These are phyloP conservation scores for Lepidostoma basale DNA, from an alignment of 1,140 invertebrate species.

Conservation along the genomic window DNA sequence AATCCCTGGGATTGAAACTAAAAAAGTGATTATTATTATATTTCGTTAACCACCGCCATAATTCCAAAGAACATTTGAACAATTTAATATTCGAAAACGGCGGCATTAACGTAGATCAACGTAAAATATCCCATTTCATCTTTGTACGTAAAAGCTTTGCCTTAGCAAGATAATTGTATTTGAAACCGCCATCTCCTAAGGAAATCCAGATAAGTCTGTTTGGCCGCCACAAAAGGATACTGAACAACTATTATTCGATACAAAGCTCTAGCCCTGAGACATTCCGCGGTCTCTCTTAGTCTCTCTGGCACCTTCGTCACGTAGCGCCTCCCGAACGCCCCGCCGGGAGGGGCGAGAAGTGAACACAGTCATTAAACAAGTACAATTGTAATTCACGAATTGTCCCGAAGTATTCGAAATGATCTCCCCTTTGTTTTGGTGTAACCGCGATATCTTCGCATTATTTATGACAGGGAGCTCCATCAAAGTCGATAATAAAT, in stretches of 20 bases:
- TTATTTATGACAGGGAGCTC: conserved; percentile 20
- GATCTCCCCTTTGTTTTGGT: conserved; percentile 25
- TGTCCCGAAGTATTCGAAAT: conserved; percentile 25
- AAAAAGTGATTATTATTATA: too few species aligned
- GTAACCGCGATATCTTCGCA: conserved; percentile 21
- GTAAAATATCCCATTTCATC: neutral
- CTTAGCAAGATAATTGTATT: conserved; percentile 18
- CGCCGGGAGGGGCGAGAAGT: neutral
- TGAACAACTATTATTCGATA: conserved; percentile 27
- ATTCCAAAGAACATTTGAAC: too few species aligned
- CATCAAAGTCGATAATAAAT: conserved; percentile 24
- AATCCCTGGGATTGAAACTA: too few species aligned
- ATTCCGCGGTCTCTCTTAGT: conserved; percentile 4
- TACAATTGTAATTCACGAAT: conserved; percentile 8
- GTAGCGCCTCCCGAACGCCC: neutral
- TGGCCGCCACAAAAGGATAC: conserved; percentile 24
- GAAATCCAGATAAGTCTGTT: conserved; percentile 30
- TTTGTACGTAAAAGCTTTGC: neutral
- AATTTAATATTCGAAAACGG: too few species aligned
- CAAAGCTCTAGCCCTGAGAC: conserved; percentile 5
- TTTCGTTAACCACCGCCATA: too few species aligned
- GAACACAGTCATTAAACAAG: conserved; percentile 15
- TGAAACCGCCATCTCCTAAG: conserved; percentile 15
- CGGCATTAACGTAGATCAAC: neutral
- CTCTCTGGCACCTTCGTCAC: neutral